Conservation (phyloP, 2,888 invertebrate genomes). For the Apodemia hepburni region DNA sequence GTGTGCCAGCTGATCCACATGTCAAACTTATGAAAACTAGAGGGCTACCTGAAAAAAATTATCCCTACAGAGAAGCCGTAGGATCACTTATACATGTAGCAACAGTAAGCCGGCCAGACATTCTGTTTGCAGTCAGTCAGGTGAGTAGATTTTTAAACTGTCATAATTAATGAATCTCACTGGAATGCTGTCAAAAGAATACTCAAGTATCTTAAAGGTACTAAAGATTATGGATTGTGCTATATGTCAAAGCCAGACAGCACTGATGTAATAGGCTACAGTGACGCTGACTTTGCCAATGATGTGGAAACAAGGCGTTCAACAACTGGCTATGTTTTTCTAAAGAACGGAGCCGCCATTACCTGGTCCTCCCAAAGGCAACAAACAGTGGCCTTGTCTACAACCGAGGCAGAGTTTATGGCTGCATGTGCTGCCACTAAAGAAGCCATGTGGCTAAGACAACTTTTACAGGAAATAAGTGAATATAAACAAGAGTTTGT, state of each 20-base stretch:
- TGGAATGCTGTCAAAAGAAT: neutral
- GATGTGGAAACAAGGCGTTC: neutral
- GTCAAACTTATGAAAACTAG: neutral
- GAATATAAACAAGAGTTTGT: neutral
- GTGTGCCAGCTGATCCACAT: neutral
- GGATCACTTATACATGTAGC: neutral
- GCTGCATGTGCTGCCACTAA: conserved; percentile 3
- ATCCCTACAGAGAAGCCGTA: neutral
- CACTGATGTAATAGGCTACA: neutral
- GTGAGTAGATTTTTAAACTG: neutral
- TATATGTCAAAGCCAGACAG: neutral
- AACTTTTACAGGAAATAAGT: neutral
- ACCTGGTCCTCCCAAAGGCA: neutral
- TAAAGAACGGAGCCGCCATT: neutral
- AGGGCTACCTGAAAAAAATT: neutral
- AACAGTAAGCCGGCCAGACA: neutral
- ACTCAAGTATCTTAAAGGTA: neutral
- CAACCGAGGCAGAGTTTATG: neutral
- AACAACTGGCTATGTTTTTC: neutral
- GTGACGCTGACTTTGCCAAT: neutral
- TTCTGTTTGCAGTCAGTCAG: neutral
- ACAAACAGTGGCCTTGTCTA: neutral
- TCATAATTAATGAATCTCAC: neutral
- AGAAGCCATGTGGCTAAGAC: neutral
- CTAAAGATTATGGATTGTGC: neutral